Evolutionary conservation across 2,797 vertebrate genomes (phyloP), one percentile per base, ranked within the genome.

Genomic region (Melanogrammus aeglefinus): DNA sequence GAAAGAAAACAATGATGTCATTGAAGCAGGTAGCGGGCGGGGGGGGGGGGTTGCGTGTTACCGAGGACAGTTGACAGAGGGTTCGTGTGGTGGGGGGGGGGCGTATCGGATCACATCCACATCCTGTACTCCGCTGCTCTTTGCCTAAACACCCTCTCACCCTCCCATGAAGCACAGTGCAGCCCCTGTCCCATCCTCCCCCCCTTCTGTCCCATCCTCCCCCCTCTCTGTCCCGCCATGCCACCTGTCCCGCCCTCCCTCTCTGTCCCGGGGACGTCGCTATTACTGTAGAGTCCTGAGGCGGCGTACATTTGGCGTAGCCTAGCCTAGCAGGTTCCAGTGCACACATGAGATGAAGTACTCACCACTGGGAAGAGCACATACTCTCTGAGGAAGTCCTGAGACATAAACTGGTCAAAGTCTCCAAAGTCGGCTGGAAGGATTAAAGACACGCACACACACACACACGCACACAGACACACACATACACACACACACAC

Each of bases 361-460:
- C 97, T 96, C 88, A 99, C 97, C 97, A 97, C 96, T 78, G 98
- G 98, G 92, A 99, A 99, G 44, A 99, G 94, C 84, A 97, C 95
- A 80, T 97, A 98, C 78, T 98, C 96, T 90, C 96, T 94, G 88
- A 97, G 96, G 92, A 98, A 99, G 90, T 99, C 97, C 91, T 97
- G 97, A 90, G 96, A 97, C 89, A 94, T 94, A 89, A 96, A 97
- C 74, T 96, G 95, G 88, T 94, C 93, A 87, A 95, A 97, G 91
- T 99, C 96, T 92, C 97, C 96, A 91, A 98, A 98, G 91, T 97
- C 97, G 83, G 96, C 98, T 99, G 86, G 35, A 83, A 66, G n/a
- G 44, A 72, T 18, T 75, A 16, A 75, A 31, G 27, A 66, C 35
- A 72, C 36, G 79, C 24, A 74, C 38, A 77, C 31, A 75, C 63